phyloP scores from a whole-genome alignment of 2,888 invertebrate genomes.

The Acrobasis consociella region DNA sequence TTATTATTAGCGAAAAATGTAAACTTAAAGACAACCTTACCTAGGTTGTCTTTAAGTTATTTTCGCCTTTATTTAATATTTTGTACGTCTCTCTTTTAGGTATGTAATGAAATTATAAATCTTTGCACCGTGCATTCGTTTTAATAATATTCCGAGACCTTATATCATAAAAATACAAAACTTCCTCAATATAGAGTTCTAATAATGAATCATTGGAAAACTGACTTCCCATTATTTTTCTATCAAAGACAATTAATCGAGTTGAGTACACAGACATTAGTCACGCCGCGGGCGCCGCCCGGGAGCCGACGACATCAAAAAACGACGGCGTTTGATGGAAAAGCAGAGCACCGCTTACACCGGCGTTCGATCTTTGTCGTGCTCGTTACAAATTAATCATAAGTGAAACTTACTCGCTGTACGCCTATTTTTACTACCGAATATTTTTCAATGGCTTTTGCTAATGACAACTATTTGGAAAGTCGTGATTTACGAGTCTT shows the following conservation, averaged over 20 bases:
- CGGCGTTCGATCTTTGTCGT: conserved; percentile 57
- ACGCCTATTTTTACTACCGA: conserved; percentile 40
- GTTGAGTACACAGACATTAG: conserved; percentile 11
- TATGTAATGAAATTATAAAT: too few species aligned
- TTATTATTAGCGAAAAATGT: too few species aligned
- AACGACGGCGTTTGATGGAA: conserved; percentile 8
- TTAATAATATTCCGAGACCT: too few species aligned
- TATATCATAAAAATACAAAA: neutral
- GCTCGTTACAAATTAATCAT: conserved; percentile 55
- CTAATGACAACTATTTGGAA: conserved; percentile 28
- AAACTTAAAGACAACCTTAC: too few species aligned
- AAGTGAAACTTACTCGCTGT: conserved; percentile 53
- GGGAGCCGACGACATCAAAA: conserved; percentile 17
- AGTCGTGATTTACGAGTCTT: conserved; percentile 25
- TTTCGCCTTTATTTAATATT: too few species aligned
- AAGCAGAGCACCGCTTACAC: conserved; percentile 29
- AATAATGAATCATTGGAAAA: neutral
- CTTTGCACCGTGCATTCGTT: too few species aligned
- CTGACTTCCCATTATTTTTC: conserved; percentile 2
- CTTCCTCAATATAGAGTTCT: neutral
- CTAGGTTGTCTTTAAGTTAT: too few species aligned
- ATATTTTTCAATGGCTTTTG: conserved; percentile 28
- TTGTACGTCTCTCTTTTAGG: too few species aligned
- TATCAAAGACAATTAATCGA: conserved; percentile 13
- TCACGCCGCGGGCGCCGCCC: conserved; percentile 9